These are phyloP conservation scores for Drosophila parthenogenetica DNA, from an alignment of 2,888 invertebrate genomes.

Conservation along the genomic window DNA sequence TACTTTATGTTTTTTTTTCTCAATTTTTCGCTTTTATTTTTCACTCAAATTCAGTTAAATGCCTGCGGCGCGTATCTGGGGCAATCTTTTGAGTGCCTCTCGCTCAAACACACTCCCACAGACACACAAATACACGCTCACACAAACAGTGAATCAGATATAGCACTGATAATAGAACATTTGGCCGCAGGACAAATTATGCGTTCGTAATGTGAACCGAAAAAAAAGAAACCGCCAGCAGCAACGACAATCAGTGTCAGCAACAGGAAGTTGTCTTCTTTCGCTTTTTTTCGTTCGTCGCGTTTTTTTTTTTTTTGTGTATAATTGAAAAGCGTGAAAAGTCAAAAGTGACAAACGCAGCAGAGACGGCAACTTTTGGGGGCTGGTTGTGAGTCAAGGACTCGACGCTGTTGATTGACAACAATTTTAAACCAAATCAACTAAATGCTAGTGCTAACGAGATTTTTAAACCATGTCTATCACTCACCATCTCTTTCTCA, in stretches of 20 bases:
- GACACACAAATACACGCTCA: constrained; percentile 9
- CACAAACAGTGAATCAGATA: constrained; percentile 1
- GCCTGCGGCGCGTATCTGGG: constrained; percentile 66
- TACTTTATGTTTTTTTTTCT: constrained; percentile 19
- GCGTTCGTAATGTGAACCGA: constrained; percentile 44
- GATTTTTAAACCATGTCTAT: constrained; percentile 22
- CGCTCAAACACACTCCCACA: constrained; percentile 39
- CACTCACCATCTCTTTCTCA: not conserved
- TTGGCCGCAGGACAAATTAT: constrained; percentile 77
- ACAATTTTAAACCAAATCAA: constrained; percentile 59
- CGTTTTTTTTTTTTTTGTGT: constrained; percentile 17
- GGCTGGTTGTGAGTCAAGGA: constrained; percentile 42
- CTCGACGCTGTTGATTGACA: constrained; percentile 68
- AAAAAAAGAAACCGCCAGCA: constrained; percentile 33
- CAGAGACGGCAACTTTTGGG: constrained; percentile 30
- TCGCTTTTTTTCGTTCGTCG: constrained; percentile 2
- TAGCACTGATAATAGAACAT: constrained; percentile 70
- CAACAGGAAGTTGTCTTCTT: constrained; percentile 59
- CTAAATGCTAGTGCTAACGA: constrained; percentile 62
- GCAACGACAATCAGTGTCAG: constrained; percentile 75
- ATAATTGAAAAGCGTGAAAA: constrained; percentile 73
- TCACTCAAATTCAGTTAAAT: constrained; percentile 74
- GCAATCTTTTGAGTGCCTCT: constrained; percentile 54
- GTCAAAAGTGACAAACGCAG: constrained; percentile 62
- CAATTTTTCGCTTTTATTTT: constrained; percentile 55